These are phyloP conservation scores for Clarias laeviceps DNA, from an alignment of 2,797 vertebrate genomes.

Conservation along the genomic window DNA sequence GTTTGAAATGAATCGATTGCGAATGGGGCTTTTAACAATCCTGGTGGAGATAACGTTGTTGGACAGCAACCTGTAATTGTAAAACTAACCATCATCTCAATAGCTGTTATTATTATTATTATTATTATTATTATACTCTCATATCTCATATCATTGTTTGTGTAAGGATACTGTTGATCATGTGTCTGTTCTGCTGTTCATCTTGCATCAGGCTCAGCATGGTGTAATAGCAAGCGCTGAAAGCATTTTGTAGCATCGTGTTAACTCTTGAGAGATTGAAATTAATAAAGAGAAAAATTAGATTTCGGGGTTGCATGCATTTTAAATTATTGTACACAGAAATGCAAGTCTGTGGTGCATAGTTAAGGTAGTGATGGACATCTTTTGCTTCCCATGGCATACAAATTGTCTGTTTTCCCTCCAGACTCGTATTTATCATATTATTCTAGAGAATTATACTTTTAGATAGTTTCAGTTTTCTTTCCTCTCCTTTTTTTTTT, in stretches of 20 bases:
- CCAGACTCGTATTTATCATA: not conserved
- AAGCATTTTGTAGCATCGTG: not conserved
- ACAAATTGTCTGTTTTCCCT: not conserved
- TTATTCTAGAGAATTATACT: not conserved
- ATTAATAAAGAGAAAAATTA: not conserved
- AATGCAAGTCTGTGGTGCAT: not conserved
- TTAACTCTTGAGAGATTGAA: not conserved
- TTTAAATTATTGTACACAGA: not conserved
- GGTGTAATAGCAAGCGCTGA: not conserved
- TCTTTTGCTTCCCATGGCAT: not conserved
- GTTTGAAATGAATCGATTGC: not conserved
- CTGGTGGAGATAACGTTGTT: not conserved
- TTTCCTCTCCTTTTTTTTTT: too few species aligned
- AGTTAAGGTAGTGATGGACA: not conserved
- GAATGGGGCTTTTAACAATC: not conserved
- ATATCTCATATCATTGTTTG: not conserved
- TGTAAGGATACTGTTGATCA: not conserved
- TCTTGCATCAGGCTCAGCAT: not conserved
- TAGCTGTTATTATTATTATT: not conserved
- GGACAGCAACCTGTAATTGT: not conserved
- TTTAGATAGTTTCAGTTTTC: not conserved
- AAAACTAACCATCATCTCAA: not conserved
- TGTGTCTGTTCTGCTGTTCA: constrained; percentile 14
- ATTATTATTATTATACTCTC: constrained; percentile 1
- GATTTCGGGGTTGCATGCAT: not conserved